These are phyloP conservation scores for Dasyurus viverrinus DNA, from an alignment of 2,113 vertebrate genomes.

Conservation along the genomic window DNA sequence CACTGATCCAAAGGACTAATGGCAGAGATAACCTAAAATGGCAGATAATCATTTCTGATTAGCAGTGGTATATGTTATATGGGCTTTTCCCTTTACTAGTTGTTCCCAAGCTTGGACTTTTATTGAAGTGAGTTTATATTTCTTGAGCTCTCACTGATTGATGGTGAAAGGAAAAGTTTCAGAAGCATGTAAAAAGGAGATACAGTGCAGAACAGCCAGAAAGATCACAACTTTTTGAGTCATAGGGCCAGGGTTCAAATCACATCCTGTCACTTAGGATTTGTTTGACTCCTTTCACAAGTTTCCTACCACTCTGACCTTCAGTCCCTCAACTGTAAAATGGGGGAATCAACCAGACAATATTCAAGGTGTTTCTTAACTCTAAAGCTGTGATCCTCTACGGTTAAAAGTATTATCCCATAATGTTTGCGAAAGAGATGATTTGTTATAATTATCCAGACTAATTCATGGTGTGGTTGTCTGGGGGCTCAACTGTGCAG, in stretches of 20 bases:
- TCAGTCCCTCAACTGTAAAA: background rate
- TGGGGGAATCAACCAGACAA: background rate
- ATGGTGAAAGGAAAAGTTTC: background rate
- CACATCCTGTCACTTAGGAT: background rate
- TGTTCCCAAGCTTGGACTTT: constrained; percentile 1
- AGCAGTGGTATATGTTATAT: constrained; percentile 40
- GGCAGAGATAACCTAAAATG: constrained; percentile 4
- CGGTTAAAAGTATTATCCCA: background rate
- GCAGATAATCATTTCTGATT: constrained; percentile 27
- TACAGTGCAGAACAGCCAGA: background rate
- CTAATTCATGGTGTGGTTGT: background rate
- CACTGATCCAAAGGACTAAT: constrained; percentile 7
- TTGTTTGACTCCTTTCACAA: background rate
- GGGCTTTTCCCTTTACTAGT: constrained; percentile 1
- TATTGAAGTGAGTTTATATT: background rate
- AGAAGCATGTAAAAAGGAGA: constrained; percentile 17
- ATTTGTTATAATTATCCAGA: background rate
- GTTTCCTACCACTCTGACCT: background rate
- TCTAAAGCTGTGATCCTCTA: background rate
- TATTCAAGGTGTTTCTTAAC: background rate
- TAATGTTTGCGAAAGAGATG: background rate
- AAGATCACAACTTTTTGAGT: background rate
- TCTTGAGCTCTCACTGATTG: constrained; percentile 44
- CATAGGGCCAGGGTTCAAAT: background rate
- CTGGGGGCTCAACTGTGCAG: background rate